phyloP scores from a whole-genome alignment of 2,113 vertebrate genomes.

The Mola mola region DNA sequence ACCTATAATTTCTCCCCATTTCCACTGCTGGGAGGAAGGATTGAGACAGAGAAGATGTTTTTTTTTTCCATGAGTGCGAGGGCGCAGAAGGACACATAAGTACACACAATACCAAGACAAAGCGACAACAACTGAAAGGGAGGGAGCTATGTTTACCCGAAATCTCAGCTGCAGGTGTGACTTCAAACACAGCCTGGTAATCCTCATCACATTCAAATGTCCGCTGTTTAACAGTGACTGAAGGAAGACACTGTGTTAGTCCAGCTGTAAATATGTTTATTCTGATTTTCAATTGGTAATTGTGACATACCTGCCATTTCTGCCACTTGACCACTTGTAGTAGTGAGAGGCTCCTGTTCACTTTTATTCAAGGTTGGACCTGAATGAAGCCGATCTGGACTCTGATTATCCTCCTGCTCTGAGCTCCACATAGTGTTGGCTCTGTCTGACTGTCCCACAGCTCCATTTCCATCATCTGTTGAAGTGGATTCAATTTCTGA shows the following conservation, averaged over 20 bases:
- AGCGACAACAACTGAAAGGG: too few relatives aligned
- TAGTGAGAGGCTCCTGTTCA: background rate
- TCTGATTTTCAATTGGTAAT: background rate
- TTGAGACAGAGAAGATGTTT: too few relatives aligned
- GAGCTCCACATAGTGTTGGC: background rate
- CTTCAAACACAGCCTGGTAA: background rate
- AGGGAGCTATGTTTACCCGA: too few relatives aligned
- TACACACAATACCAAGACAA: too few relatives aligned
- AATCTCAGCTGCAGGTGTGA: background rate
- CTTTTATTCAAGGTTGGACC: background rate
- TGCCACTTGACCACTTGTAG: background rate
- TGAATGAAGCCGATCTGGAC: background rate
- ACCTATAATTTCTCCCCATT: too few relatives aligned
- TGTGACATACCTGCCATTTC: background rate
- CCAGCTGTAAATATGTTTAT: too few relatives aligned
- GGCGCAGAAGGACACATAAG: too few relatives aligned
- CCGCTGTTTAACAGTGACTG: background rate
- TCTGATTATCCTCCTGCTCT: background rate
- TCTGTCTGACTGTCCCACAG: background rate
- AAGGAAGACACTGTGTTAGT: too few relatives aligned
- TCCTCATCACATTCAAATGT: background rate
- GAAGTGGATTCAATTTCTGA: constrained; percentile 3
- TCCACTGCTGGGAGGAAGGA: too few relatives aligned
- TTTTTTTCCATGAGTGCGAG: too few relatives aligned
- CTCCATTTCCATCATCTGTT: background rate